Base-by-base conservation (phyloP, 1,140 invertebrate species). In the Sycobia sp. region DNA sequence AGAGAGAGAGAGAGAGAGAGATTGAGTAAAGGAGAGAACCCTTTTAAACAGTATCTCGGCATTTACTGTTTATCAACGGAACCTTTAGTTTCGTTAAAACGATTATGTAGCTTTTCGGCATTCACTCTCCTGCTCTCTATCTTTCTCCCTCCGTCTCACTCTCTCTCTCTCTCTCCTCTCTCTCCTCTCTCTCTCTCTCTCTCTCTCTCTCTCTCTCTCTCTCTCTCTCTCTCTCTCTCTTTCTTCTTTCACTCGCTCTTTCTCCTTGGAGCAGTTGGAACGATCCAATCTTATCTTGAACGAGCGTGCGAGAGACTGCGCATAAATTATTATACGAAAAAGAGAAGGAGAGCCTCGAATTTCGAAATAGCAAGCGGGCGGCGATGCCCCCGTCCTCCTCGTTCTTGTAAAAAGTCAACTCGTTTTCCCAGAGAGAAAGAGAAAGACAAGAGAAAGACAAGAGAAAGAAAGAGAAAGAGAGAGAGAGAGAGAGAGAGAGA, bases 61-160 rank as follows among this genome's bases (percentile, higher is more conserved):
- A 65, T 65, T 65, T 59, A 65, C 62, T 58, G 55, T 58, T 63
- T 65, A 58, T 65, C 62, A 65, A 65, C 46, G 38, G 49, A 65
- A 34, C 47, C 62, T 65, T 65, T 58, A 53, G 49, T 64, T 64
- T 64, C 20, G 38, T 64, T 58, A 58, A 64, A 64, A 49, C 54
- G 54, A 64, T 64, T 64, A 64, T 58, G 54, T 58, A 53, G 61
- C 61, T 59, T 59, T 54, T 63, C 32, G 13, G 36, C 18, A 56
- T 47, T 32, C 44, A 27, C 41, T 50, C 41, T 22, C 22, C 36
- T 23, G 36, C 44, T 56, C 38, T 50, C 2, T 22, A n/a, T n/a
- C 22, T 41, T 22, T 44, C 44, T 56, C 38, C 32, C 2, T 22
- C 8, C 4, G 20, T 25, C 22, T 43, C 41, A 67, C 36, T 43